Percentiles rank a stretch among this genome's conserved stretches.
These are phyloP conservation scores for Oligia latruncula DNA, from an alignment of 2,888 invertebrate species.

Conservation along the genomic window DNA sequence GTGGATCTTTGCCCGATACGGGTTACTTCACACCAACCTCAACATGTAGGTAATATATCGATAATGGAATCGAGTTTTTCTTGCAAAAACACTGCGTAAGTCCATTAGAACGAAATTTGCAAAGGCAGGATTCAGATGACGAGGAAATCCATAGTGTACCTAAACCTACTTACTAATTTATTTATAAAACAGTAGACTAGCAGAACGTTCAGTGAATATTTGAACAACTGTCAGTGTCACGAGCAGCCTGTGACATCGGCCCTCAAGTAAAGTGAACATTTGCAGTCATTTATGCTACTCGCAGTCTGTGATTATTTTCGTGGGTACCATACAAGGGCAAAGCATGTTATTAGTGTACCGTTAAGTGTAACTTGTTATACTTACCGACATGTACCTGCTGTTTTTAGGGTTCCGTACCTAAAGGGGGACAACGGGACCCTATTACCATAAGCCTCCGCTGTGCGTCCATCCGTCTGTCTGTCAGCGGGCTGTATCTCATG, in stretches of 20 bases:
- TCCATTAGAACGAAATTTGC: not conserved
- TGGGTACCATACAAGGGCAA: constrained; percentile 40
- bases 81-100: not conserved
- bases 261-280: constrained; percentile 59
- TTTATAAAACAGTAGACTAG: constrained; percentile 13
- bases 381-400: not conserved
- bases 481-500: not conserved
- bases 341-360: constrained; percentile 31
- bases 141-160: constrained; percentile 17
- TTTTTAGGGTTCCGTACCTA: not conserved
- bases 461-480: not conserved
- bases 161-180: constrained; percentile 13
- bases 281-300: constrained; percentile 56
- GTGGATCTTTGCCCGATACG: too few relatives aligned
- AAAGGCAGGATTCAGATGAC: not conserved
- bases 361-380: constrained; percentile 28
- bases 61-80: not conserved
- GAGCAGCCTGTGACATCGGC: constrained; percentile 35
- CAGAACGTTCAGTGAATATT: constrained; percentile 44
- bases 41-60: not conserved
- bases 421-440: not conserved
- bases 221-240: constrained; percentile 43
- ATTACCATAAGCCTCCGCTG: not conserved
- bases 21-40: not conserved
- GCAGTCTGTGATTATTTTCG: constrained; percentile 38